Percentiles rank a stretch among this genome's conserved stretches.
These are phyloP conservation scores for Atlantisia rogersi DNA, from an alignment of 2,113 vertebrate genomes.

Conservation along the genomic window DNA sequence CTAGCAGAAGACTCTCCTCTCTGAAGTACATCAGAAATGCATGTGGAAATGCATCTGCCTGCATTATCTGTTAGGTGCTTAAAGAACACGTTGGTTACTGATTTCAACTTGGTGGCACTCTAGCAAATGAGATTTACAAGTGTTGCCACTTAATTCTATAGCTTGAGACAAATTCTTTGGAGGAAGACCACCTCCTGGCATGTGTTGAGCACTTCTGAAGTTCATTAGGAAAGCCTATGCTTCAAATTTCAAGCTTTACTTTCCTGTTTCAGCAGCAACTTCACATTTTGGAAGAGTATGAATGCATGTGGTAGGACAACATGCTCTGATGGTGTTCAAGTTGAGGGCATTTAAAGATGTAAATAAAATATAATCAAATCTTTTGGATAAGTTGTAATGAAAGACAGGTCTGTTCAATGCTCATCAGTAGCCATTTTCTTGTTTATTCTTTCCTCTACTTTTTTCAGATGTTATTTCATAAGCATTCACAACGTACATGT, in stretches of 20 bases:
- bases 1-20: not conserved
- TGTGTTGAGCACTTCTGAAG: not conserved
- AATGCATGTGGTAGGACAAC: not conserved
- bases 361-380: not conserved
- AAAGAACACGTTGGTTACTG: not conserved
- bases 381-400: not conserved
- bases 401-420: not conserved
- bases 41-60: not conserved
- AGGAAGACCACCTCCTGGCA: not conserved
- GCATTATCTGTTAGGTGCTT: not conserved
- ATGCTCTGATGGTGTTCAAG: not conserved
- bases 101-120: not conserved
- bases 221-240: not conserved
- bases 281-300: not conserved
- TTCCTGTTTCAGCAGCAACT: not conserved
- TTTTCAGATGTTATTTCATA: not conserved
- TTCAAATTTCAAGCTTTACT: not conserved
- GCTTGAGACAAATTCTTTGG: not conserved
- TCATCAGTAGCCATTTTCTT: not conserved
- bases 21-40: not conserved
- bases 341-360: not conserved
- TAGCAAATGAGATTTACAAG: slow-evolving; percentile 25
- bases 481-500: not conserved
- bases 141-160: not conserved
- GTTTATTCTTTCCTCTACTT: not conserved